Evolutionary conservation across 2,888 invertebrate species (phyloP), one percentile per base, ranked within the genome.

Genomic region (Operophtera brumata): DNA sequence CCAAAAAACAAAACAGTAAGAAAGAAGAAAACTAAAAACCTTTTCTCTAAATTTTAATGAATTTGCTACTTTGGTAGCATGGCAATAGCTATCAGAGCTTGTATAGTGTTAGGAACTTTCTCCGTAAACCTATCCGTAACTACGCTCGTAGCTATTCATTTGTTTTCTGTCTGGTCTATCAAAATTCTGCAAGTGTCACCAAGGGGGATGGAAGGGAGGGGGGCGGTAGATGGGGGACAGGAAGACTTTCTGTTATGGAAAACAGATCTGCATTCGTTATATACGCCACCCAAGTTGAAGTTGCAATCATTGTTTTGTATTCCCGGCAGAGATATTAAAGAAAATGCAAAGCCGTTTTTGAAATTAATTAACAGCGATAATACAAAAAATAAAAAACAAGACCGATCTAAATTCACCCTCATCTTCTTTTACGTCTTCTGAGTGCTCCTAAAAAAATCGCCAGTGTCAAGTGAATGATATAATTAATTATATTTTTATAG

Each of bases 131-230:
- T 10, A 35, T 35, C 8, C 6, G 13, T 12, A 13, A 13, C 36
- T 13, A 7, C 7, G 8, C 26, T 4, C 14, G 35, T 41, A 32
- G 36, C 14, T 59, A 65, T 70, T 64, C 61, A 64, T 71, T 69
- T 65, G 65, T 68, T 64, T 60, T 70, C 60, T 62, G 67, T 63
- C 56, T 53, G 59, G 64, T 70, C 59, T 72, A 86, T 87, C 83
- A 86, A 84, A 83, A 88, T 88, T 87, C 88, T 68, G 74, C 74
- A 67, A 67, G 76, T 81, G 86, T 82, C 79, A 74, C 75, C 62
- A 47, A 35, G 39, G 48, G 61, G 64, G 61, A 12, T 25, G 28
- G 54, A 65, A 71, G 68, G 67, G 67, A 36, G 55, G 59, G 59
- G 65, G 68, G 55, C 51, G 61, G 56, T 55, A 60, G 68, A 71